Evolutionary conservation across 2,888 invertebrate species (phyloP).

Genomic region (Lasioglossum marginatum): DNA sequence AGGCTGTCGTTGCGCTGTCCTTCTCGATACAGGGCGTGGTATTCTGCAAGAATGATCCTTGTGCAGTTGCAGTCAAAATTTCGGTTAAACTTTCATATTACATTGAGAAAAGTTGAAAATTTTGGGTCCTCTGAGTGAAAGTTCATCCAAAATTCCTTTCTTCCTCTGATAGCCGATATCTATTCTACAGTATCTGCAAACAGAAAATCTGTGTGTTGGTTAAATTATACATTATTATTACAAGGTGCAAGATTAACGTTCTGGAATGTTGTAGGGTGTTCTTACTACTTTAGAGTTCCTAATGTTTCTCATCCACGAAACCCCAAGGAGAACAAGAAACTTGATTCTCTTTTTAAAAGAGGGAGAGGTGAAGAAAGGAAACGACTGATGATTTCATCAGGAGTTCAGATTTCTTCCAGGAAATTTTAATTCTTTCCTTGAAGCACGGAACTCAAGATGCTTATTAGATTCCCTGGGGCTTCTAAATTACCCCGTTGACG

Average conservation of each 20-base stretch:
- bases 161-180: too few species aligned
- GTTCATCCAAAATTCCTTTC: too few species aligned
- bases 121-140: too few species aligned
- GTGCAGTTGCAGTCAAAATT: too few species aligned
- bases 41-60: neutral
- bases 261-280: too few species aligned
- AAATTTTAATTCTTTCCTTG: neutral
- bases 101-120: too few species aligned
- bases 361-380: neutral
- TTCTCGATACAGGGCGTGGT: neutral
- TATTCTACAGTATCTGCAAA: too few species aligned
- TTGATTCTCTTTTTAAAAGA: neutral
- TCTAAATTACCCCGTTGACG: neutral
- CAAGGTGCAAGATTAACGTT: too few species aligned
- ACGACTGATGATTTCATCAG: neutral
- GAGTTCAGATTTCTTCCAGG: neutral
- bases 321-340: neutral
- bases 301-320: neutral
- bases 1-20: neutral
- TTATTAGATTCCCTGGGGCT: neutral
- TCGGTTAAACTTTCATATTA: too few species aligned
- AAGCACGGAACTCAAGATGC: neutral
- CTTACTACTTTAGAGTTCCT: neutral
- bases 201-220: too few species aligned
- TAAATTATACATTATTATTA: too few species aligned